A percentile compares a stretch with the other conserved stretches of the same genome.
Conservation (phyloP, 2,888 invertebrate genomes). For the Cataglyphis albicans region DNA sequence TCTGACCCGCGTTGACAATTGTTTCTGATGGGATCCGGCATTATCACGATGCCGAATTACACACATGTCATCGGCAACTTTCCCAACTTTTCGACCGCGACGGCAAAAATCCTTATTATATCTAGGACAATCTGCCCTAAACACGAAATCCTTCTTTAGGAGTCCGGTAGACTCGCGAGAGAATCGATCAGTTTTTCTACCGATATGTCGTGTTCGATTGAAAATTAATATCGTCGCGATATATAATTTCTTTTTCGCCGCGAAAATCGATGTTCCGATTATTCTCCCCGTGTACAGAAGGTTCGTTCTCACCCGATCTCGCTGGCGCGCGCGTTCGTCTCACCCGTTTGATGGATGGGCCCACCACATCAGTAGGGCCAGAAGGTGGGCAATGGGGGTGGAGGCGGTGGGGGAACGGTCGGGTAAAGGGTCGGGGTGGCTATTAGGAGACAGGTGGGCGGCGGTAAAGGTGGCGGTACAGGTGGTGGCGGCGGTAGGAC, state of each 20-base stretch:
- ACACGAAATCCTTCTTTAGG: background rate
- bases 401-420: constrained; percentile 81
- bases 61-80: background rate
- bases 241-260: background rate
- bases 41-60: constrained; percentile 9
- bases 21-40: constrained; percentile 4
- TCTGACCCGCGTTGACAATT: constrained; percentile 25
- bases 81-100: constrained; percentile 5
- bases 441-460: constrained; percentile 83
- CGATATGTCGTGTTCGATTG: constrained; percentile 29
- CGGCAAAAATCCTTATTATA: background rate
- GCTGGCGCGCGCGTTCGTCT: constrained; percentile 36
- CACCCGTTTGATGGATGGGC: constrained; percentile 46
- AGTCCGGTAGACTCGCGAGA: constrained; percentile 1
- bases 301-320: constrained; percentile 33
- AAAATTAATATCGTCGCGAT: constrained; percentile 15
- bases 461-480: constrained; percentile 82
- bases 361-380: constrained; percentile 82
- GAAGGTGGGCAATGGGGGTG: constrained; percentile 84
- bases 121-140: constrained; percentile 3
- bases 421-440: constrained; percentile 83
- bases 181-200: background rate
- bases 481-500: constrained; percentile 82
- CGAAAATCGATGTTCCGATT: background rate
- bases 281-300: constrained; percentile 2